Evolutionary conservation across 2,797 vertebrate genomes (phyloP).

Genomic region (Channallabes apus): DNA sequence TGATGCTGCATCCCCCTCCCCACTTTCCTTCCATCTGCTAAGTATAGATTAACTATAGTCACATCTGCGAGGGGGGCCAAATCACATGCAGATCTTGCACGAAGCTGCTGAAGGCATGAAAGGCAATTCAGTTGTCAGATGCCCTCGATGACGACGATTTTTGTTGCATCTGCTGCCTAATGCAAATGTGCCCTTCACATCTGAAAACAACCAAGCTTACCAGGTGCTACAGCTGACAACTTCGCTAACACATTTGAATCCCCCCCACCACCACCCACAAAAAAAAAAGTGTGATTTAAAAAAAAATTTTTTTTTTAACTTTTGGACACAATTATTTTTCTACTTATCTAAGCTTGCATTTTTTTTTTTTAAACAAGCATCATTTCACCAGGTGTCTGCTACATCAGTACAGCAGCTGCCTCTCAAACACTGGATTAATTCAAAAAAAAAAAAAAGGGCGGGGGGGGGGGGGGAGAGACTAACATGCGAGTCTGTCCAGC

Average conservation of each 20-base stretch:
- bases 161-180: conserved; percentile 48
- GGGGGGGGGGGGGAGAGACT: conserved; percentile 29
- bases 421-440: conserved; percentile 66
- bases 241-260: background rate
- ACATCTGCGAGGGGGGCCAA: conserved; percentile 57
- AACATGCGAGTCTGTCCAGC: conserved; percentile 59
- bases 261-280: too few relatives aligned
- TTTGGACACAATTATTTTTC: conserved; percentile 4
- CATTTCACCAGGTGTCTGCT: conserved; percentile 56
- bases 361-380: conserved; percentile 25
- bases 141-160: conserved; percentile 46
- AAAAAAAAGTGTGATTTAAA: background rate
- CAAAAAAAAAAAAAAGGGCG: too few relatives aligned
- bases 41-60: conserved; percentile 62
- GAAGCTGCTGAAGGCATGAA: conserved; percentile 50
- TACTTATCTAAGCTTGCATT: conserved; percentile 8
- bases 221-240: conserved; percentile 40
- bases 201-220: conserved; percentile 26
- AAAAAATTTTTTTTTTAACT: too few relatives aligned
- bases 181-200: conserved; percentile 48
- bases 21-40: conserved; percentile 55
- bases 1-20: conserved; percentile 58
- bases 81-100: conserved; percentile 56
- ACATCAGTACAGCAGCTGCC: conserved; percentile 52
- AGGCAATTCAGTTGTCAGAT: conserved; percentile 56